Percentiles rank a stretch among this genome's conserved stretches.
These are phyloP conservation scores for Tragelaphus buxtoni DNA, from an alignment of 2,113 vertebrate species.

Conservation along the genomic window DNA sequence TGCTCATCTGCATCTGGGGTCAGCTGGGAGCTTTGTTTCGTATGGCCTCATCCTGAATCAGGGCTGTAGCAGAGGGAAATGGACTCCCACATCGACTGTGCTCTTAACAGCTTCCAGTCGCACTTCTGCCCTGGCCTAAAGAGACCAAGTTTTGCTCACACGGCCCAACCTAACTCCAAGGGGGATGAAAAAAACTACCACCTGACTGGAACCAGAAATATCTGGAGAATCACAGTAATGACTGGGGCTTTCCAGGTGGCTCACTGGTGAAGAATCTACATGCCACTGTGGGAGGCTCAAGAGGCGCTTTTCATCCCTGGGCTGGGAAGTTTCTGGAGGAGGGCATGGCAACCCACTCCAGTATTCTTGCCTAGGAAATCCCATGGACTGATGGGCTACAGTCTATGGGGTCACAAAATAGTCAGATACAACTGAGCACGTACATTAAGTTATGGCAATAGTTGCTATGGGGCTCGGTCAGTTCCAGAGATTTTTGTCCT, in stretches of 20 bases:
- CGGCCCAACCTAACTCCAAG: background rate
- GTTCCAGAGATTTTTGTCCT: background rate
- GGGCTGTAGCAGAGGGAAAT: background rate
- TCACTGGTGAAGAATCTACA: background rate
- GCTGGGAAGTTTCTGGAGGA: background rate
- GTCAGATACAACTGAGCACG: background rate
- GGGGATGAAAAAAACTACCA: background rate
- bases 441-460: background rate
- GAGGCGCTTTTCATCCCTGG: background rate
- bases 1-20: background rate
- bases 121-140: background rate
- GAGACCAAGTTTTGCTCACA: background rate
- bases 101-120: background rate
- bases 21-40: background rate
- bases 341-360: background rate
- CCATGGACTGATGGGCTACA: background rate
- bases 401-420: background rate
- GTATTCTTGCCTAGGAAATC: background rate
- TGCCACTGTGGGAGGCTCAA: background rate
- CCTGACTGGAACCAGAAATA: background rate
- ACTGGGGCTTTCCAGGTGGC: background rate
- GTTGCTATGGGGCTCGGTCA: background rate
- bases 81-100: rapidly evolving
- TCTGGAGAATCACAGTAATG: background rate
- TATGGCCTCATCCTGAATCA: background rate